Percentiles rank a stretch among this genome's conserved stretches.
These are phyloP conservation scores for Azemiops feae DNA, from an alignment of 2,113 vertebrate genomes.

Conservation along the genomic window DNA sequence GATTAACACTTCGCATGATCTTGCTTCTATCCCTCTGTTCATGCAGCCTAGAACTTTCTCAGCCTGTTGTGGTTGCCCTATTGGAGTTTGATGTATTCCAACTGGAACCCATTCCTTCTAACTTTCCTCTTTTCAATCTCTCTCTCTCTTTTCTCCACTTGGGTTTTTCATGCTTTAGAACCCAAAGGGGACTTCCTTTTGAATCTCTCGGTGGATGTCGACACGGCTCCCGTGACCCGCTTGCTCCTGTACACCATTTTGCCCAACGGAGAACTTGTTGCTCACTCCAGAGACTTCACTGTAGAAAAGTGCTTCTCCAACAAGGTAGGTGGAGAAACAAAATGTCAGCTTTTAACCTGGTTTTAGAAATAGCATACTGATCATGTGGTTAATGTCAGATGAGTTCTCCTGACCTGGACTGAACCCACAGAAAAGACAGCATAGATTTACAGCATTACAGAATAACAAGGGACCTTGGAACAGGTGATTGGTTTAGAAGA, in stretches of 20 bases:
- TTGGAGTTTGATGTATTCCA: background rate
- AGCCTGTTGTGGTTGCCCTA: background rate
- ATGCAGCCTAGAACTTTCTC: background rate
- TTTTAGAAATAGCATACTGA: background rate
- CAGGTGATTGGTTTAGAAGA: background rate
- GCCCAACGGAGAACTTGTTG: slow-evolving; percentile 77
- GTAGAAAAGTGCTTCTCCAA: slow-evolving; percentile 79
- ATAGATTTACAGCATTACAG: background rate
- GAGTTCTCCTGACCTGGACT: background rate
- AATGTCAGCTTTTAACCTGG: background rate
- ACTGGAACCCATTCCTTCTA: background rate
- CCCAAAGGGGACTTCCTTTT: background rate
- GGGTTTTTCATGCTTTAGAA: background rate
- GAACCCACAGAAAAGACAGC: background rate
- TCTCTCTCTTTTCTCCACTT: background rate
- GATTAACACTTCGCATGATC: too few relatives aligned
- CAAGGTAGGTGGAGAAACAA: slow-evolving; percentile 64
- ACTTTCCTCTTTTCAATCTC: background rate
- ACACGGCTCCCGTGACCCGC: slow-evolving; percentile 70
- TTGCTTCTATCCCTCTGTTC: too few relatives aligned
- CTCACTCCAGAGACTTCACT: slow-evolving; percentile 76
- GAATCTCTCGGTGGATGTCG: background rate
- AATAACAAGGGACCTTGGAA: background rate
- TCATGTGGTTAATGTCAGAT: background rate
- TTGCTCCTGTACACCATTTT: slow-evolving; percentile 78